Conservation (phyloP, 2,797 vertebrate species). For the Neoniphon sammara region DNA sequence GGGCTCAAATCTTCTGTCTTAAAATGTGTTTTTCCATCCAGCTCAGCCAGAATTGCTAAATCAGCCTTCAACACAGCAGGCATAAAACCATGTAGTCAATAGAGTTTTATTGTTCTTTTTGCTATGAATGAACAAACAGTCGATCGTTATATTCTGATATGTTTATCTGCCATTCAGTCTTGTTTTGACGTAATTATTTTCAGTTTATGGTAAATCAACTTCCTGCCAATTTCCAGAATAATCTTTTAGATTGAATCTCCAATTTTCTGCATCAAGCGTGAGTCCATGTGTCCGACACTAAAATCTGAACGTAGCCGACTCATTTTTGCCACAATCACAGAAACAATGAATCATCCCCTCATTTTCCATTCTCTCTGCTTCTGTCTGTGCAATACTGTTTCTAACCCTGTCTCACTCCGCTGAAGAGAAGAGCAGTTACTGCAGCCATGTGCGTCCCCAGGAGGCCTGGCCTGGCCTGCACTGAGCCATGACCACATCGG, state of each 20-base stretch:
- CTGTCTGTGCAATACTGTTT: conserved; percentile 32
- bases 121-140: conserved; percentile 5
- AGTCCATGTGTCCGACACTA: not conserved
- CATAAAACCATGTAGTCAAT: conserved; percentile 7
- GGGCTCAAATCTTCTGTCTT: conserved; percentile 37
- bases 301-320: conserved; percentile 23
- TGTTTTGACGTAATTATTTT: not conserved
- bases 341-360: conserved; percentile 66
- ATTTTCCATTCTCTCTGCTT: conserved; percentile 62
- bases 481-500: conserved; percentile 74
- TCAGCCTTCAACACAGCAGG: conserved; percentile 4
- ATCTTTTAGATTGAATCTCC: not conserved
- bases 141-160: not conserved
- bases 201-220: not conserved
- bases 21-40: conserved; percentile 60
- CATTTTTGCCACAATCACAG: conserved; percentile 36
- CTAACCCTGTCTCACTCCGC: conserved; percentile 54
- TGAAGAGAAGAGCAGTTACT: conserved; percentile 55
- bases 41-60: conserved; percentile 39
- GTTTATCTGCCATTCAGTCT: not conserved
- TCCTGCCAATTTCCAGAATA: not conserved
- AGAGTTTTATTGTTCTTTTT: conserved; percentile 13
- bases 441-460: conserved; percentile 64
- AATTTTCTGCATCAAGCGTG: conserved; percentile 10
- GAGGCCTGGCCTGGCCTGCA: conserved; percentile 74